These are phyloP conservation scores for Lamellibrachia columna DNA, from an alignment of 2,888 invertebrate species.

Conservation along the genomic window DNA sequence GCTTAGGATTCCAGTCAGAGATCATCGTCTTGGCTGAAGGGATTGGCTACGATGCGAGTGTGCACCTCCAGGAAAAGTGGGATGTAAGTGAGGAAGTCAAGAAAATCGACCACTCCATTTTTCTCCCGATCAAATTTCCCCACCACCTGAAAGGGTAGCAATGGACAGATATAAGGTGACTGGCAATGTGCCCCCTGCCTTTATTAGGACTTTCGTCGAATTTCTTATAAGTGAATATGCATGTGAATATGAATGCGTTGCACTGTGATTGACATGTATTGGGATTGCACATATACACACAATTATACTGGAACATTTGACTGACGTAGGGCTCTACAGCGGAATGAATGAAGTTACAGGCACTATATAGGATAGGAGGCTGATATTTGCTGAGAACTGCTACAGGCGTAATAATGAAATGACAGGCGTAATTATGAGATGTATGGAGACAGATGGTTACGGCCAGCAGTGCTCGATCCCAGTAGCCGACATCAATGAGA, in stretches of 20 bases:
- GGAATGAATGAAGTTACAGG: too few relatives aligned
- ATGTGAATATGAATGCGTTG: not conserved
- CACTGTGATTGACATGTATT: not conserved
- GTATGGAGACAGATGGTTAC: too few relatives aligned
- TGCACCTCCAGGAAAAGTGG: conserved; percentile 65
- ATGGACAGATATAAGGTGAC: not conserved
- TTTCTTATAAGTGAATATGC: not conserved
- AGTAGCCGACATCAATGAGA: too few relatives aligned
- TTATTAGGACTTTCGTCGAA: not conserved
- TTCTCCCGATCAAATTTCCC: conserved; percentile 62
- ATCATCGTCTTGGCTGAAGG: conserved; percentile 44
- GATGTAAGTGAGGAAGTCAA: conserved; percentile 64
- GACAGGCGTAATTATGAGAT: too few relatives aligned
- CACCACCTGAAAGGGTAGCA: conserved; percentile 52
- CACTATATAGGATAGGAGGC: too few relatives aligned
- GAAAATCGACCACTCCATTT: conserved; percentile 59
- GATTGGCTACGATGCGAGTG: conserved; percentile 59
- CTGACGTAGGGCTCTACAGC: too few relatives aligned
- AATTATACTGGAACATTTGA: too few relatives aligned
- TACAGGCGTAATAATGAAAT: too few relatives aligned
- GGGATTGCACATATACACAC: not conserved
- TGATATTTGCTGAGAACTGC: too few relatives aligned
- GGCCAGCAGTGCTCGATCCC: too few relatives aligned
- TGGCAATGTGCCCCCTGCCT: too few relatives aligned
- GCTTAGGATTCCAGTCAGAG: not conserved